Conservation (phyloP, 2,797 vertebrate genomes). For the Ispidina lecontei region DNA sequence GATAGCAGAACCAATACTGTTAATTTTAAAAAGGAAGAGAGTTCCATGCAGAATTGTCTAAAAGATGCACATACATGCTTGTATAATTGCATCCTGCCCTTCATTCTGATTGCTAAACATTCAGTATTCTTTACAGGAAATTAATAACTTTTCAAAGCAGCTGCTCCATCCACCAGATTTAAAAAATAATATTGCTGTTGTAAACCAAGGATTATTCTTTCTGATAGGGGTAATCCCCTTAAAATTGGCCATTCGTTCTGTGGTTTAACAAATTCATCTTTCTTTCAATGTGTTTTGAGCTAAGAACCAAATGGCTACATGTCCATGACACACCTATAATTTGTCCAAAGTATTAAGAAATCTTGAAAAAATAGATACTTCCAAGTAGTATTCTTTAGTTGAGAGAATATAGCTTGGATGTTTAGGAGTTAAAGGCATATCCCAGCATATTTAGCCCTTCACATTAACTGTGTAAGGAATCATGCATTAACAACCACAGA, state of each 20-base stretch:
- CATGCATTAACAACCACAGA: background rate
- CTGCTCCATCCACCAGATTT: conserved; percentile 61
- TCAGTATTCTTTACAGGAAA: conserved; percentile 71
- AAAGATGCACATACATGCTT: conserved; percentile 11
- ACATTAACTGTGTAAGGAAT: background rate
- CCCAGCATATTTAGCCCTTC: background rate
- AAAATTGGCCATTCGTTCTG: conserved; percentile 65
- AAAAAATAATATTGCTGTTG: conserved; percentile 66
- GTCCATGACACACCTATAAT: background rate
- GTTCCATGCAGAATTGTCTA: background rate
- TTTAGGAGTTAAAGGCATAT: background rate
- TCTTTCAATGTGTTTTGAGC: conserved; percentile 21
- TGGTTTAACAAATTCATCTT: conserved; percentile 16
- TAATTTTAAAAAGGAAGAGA: background rate
- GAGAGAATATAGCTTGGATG: background rate
- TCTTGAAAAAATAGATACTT: background rate
- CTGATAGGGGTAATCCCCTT: conserved; percentile 67
- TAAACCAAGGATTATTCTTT: conserved; percentile 72
- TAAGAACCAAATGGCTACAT: conserved; percentile 21
- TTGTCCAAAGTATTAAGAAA: background rate
- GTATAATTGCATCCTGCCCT: conserved; percentile 51
- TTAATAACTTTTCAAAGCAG: conserved; percentile 74
- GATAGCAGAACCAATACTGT: background rate
- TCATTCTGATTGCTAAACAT: conserved; percentile 43
- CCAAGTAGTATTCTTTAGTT: background rate